A percentile compares a stretch with the other conserved stretches of the same genome.
Evolutionary conservation across 1,140 invertebrate species (phyloP).

Genomic region (Glossosoma conforme): DNA sequence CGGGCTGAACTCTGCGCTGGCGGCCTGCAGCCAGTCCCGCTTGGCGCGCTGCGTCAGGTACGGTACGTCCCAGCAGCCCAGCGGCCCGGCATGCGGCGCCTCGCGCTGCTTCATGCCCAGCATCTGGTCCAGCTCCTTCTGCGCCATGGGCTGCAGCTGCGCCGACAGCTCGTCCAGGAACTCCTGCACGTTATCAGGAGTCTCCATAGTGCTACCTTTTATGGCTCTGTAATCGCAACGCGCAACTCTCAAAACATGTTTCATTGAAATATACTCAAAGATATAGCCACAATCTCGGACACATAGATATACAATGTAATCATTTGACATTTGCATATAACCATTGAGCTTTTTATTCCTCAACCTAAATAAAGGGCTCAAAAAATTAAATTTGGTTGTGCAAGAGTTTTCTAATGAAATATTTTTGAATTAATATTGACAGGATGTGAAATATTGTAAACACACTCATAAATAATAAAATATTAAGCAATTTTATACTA

Average conservation of each 20-base stretch:
- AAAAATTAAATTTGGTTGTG: no score
- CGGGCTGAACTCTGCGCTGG: slow-evolving; percentile 67
- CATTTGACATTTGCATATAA: background rate
- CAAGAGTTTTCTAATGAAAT: no score
- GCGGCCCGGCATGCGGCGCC: slow-evolving; percentile 38
- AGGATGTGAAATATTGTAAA: no score
- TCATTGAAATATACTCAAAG: no score
- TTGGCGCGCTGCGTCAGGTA: slow-evolving; percentile 74
- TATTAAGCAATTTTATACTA: no score
- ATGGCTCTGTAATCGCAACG: slow-evolving; percentile 71
- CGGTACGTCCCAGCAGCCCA: slow-evolving; percentile 80
- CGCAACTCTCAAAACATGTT: no score
- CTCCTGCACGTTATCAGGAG: slow-evolving; percentile 67
- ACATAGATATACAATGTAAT: background rate
- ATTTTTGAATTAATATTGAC: no score
- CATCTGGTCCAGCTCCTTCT: slow-evolving; percentile 69
- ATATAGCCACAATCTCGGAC: no score
- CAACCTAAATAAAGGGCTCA: no score
- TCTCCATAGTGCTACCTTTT: slow-evolving; percentile 80
- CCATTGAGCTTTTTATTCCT: no score
- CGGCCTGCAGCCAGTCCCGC: slow-evolving; percentile 61
- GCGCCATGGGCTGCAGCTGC: slow-evolving; percentile 59
- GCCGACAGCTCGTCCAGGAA: slow-evolving; percentile 78
- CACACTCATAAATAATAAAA: no score
- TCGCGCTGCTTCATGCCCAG: slow-evolving; percentile 64